A percentile compares a stretch with the other conserved stretches of the same genome.
Conservation (phyloP, 2,797 vertebrate genomes). For the Eulemur coronatus region DNA sequence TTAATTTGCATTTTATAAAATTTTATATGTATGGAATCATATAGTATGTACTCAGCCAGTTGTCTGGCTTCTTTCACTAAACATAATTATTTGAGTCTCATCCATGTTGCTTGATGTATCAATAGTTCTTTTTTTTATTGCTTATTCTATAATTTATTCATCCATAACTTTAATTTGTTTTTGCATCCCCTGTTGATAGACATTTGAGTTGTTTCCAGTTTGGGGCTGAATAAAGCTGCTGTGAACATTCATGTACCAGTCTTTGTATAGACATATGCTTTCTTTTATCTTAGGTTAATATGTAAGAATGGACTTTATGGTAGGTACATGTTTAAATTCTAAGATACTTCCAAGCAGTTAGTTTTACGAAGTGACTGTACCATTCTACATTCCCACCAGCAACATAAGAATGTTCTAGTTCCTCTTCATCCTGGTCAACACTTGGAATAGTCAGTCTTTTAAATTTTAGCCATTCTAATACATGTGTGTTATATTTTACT, state of each 20-base stretch:
- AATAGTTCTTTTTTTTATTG: background rate
- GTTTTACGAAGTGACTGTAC: background rate
- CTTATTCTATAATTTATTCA: background rate
- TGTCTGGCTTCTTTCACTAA: background rate
- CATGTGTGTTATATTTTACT: background rate
- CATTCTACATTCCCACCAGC: background rate
- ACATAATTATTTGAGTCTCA: background rate
- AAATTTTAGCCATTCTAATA: background rate
- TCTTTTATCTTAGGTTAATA: background rate
- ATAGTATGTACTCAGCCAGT: background rate
- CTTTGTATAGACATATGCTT: background rate
- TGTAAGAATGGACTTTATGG: background rate
- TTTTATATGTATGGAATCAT: background rate
- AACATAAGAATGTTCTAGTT: background rate
- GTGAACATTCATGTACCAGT: background rate
- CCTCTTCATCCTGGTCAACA: background rate
- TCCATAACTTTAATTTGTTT: constrained; percentile 25
- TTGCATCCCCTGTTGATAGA: background rate
- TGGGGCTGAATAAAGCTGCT: background rate
- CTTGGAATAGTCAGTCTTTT: background rate
- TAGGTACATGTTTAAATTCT: background rate
- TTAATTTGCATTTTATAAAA: background rate
- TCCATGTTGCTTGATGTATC: background rate
- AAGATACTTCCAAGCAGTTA: background rate
- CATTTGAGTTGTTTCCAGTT: background rate